Evolutionary conservation across 2,888 invertebrate genomes (phyloP).

Genomic region (Adelphocoris suturalis): DNA sequence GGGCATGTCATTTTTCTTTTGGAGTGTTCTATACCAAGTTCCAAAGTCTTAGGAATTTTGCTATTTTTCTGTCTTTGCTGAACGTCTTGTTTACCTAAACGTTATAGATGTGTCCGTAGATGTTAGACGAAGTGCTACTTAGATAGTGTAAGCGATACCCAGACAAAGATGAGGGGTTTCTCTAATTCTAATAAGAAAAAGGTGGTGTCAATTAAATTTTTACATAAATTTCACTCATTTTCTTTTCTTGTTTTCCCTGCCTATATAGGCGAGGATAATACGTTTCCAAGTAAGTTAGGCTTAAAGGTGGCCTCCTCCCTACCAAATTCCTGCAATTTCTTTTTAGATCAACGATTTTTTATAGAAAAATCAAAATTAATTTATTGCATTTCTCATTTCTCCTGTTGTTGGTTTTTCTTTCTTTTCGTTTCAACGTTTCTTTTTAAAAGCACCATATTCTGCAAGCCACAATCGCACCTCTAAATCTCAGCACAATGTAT

Average conservation of each 20-base stretch:
- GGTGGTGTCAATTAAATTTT: conserved; percentile 2
- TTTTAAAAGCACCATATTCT: conserved; percentile 57
- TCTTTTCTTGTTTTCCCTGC: conserved; percentile 76
- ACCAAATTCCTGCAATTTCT: conserved; percentile 46
- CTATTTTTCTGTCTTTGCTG: conserved; percentile 56
- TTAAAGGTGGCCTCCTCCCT: conserved; percentile 59
- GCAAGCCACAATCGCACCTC: conserved; percentile 64
- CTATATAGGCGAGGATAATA: conserved; percentile 83
- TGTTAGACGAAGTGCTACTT: conserved; percentile 57
- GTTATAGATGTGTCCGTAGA: conserved; percentile 64
- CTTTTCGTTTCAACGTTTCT: conserved; percentile 24
- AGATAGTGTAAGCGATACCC: conserved; percentile 41
- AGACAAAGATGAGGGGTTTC: conserved; percentile 3
- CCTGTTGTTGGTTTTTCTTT: conserved; percentile 38
- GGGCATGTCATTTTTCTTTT: conserved; percentile 59
- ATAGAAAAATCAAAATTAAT: conserved; percentile 55
- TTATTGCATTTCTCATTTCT: conserved; percentile 51
- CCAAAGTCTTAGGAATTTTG: conserved; percentile 51
- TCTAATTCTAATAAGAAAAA: neutral
- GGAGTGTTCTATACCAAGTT: conserved; percentile 42
- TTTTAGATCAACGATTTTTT: conserved; percentile 30
- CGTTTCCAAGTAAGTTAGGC: conserved; percentile 83
- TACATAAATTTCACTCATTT: conserved; percentile 40
- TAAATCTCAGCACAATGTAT: conserved; percentile 60
- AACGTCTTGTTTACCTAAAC: conserved; percentile 53